These are phyloP conservation scores for Vicugna pacos DNA, from an alignment of 2,113 vertebrate species.

Conservation along the genomic window DNA sequence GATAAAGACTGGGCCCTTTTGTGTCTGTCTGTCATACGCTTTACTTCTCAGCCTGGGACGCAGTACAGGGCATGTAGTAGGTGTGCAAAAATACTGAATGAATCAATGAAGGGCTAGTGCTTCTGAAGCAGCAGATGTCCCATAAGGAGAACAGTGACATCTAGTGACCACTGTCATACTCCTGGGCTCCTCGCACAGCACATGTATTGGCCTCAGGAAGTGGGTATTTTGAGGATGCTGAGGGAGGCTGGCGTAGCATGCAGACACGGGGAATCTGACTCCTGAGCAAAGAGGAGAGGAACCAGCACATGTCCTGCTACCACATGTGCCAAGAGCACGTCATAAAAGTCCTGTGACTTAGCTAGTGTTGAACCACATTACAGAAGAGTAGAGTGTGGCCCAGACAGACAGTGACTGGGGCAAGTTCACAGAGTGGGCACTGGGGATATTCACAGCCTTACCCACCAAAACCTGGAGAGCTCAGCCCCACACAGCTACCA, in stretches of 20 bases:
- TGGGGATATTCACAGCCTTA: not conserved
- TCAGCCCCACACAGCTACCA: not conserved
- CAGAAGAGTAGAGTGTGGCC: not conserved
- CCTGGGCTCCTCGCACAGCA: not conserved
- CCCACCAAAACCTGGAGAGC: not conserved
- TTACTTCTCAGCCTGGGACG: not conserved
- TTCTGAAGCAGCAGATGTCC: not conserved
- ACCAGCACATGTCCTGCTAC: rapidly evolving
- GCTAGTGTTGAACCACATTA: not conserved
- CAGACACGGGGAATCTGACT: not conserved
- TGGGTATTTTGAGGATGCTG: not conserved
- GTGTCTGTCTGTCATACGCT: no score
- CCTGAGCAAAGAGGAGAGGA: not conserved
- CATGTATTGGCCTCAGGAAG: not conserved
- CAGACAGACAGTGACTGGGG: not conserved
- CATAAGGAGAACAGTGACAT: slow-evolving; percentile 85
- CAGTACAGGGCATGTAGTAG: not conserved
- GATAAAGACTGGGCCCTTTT: not conserved
- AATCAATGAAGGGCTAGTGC: not conserved
- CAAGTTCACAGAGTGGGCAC: not conserved
- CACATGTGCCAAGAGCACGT: not conserved
- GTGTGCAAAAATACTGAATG: not conserved
- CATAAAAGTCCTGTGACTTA: not conserved
- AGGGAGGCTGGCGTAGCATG: not conserved
- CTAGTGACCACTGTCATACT: slow-evolving; percentile 77